These are phyloP conservation scores for Caranx ignobilis DNA, from an alignment of 2,113 vertebrate species.

Conservation along the genomic window DNA sequence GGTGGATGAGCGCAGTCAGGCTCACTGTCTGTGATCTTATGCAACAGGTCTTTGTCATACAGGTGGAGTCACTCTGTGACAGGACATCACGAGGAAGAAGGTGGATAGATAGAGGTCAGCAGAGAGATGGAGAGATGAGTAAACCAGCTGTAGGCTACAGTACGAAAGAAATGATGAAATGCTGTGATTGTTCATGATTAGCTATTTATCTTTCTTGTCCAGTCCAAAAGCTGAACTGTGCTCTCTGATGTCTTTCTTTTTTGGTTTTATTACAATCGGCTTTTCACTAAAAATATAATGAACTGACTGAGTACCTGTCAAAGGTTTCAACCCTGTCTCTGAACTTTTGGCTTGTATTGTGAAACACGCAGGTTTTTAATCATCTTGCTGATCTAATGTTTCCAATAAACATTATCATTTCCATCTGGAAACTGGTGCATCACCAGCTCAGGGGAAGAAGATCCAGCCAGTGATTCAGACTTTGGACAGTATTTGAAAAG, in stretches of 20 bases:
- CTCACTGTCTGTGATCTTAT: conserved; percentile 44
- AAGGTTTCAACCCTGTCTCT: no score
- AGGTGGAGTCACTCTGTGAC: conserved; percentile 17
- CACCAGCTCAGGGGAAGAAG: conserved; percentile 30
- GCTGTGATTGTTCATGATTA: no score
- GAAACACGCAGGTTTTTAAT: neutral
- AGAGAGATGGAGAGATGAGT: neutral
- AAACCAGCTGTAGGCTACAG: no score
- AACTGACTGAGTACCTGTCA: neutral
- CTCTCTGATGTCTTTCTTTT: no score
- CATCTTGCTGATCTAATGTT: conserved; percentile 10
- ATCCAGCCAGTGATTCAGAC: conserved; percentile 49
- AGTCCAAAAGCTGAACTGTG: no score
- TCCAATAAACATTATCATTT: conserved; percentile 8
- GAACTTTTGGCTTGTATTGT: no score
- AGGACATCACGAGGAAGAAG: conserved; percentile 10
- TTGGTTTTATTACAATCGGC: no score
- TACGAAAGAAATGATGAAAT: no score
- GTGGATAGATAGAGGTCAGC: conserved; percentile 29
- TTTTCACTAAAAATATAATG: neutral
- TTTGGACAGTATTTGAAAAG: neutral
- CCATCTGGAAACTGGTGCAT: conserved; percentile 23
- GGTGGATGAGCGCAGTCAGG: conserved; percentile 37
- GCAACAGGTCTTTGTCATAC: conserved; percentile 45
- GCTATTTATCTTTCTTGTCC: no score